Percentiles rank a stretch among this genome's conserved stretches.
Evolutionary conservation across 2,113 vertebrate species (phyloP).

Genomic region (Manacus vitellinus): DNA sequence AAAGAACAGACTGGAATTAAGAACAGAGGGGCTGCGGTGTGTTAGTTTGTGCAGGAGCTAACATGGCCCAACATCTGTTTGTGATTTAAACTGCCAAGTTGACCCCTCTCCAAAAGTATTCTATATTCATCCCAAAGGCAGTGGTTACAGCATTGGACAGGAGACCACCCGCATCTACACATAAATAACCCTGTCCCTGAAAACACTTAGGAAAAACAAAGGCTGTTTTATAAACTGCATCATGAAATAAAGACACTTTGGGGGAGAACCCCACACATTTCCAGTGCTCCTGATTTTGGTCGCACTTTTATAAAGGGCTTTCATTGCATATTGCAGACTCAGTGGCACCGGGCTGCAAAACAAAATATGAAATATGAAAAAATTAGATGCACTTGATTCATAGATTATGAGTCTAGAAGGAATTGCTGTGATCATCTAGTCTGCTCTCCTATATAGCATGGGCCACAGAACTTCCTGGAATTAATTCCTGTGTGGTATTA

Average conservation of each 20-base stretch:
- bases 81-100: slow-evolving; percentile 37
- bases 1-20: background rate
- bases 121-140: background rate
- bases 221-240: background rate
- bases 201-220: slow-evolving; percentile 22
- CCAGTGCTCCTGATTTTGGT: background rate
- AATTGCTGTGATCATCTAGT: background rate
- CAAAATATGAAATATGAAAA: background rate
- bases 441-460: background rate
- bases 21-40: background rate
- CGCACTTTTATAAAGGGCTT: background rate
- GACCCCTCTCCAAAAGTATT: slow-evolving; percentile 32
- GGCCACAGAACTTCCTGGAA: background rate
- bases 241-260: background rate
- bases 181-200: background rate
- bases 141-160: background rate
- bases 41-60: background rate
- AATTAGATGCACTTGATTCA: background rate
- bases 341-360: slow-evolving; percentile 2
- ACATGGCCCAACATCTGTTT: slow-evolving; percentile 51
- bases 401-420: background rate
- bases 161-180: slow-evolving; percentile 23
- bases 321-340: slow-evolving; percentile 21
- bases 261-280: background rate
- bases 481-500: background rate